Evolutionary conservation across 2,113 vertebrate species (phyloP).

Genomic region (Tachysurus vachellii): DNA sequence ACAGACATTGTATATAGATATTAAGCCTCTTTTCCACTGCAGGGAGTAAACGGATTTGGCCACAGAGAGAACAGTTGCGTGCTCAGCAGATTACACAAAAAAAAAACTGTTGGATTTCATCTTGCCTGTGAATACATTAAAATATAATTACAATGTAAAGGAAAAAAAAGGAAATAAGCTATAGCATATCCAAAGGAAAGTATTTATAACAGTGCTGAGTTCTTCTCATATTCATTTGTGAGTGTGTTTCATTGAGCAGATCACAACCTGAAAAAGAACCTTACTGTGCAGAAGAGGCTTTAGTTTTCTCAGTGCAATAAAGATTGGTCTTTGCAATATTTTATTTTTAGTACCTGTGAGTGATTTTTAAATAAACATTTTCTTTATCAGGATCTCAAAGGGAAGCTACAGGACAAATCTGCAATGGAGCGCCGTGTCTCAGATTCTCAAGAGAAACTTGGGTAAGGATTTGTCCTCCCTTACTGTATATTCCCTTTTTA

Average conservation of each 20-base stretch:
- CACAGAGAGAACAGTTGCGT: not conserved
- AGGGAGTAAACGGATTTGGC: not conserved
- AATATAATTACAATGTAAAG: not conserved
- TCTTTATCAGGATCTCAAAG: conserved; percentile 65
- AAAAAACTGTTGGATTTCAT: not conserved
- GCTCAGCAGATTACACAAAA: not conserved
- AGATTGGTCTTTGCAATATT: not conserved
- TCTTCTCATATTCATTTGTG: not conserved
- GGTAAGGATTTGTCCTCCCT: conserved; percentile 66
- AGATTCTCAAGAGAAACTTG: conserved; percentile 76
- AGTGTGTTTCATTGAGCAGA: not conserved
- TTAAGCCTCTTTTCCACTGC: not conserved
- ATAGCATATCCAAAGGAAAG: not conserved
- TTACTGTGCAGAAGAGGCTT: not conserved
- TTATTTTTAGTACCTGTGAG: not conserved
- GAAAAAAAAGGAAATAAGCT: not conserved
- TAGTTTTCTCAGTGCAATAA: not conserved
- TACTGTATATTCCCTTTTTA: not conserved
- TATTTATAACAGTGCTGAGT: not conserved
- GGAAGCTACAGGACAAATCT: conserved; percentile 69
- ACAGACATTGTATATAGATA: not conserved
- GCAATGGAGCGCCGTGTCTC: conserved; percentile 68
- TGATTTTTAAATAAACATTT: not conserved
- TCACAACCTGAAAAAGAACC: not conserved
- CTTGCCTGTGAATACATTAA: not conserved